These are phyloP conservation scores for Eurystomus gularis DNA, from an alignment of 2,113 vertebrate species.

Conservation along the genomic window DNA sequence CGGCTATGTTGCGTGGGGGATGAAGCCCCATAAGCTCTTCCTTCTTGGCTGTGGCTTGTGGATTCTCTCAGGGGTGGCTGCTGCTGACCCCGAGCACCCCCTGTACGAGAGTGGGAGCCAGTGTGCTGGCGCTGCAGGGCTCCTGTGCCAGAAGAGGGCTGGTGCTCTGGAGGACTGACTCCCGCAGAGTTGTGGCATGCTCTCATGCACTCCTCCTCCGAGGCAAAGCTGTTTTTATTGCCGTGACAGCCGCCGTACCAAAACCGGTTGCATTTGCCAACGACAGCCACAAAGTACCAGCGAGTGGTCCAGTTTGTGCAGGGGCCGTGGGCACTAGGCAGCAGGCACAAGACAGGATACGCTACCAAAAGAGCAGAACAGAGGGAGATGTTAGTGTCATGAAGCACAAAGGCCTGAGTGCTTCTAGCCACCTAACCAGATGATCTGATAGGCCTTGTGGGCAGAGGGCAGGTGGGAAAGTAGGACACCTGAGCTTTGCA, in stretches of 20 bases:
- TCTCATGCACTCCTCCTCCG: conserved; percentile 82
- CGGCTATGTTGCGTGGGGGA: not conserved
- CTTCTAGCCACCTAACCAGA: not conserved
- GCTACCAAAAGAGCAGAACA: conserved; percentile 66
- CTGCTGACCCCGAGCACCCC: not conserved
- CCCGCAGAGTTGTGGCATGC: conserved; percentile 55
- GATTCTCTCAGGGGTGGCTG: not conserved
- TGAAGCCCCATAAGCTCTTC: not conserved
- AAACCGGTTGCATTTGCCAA: conserved; percentile 87
- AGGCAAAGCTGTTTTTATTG: conserved; percentile 90
- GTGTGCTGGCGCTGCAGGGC: not conserved
- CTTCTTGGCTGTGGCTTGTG: not conserved
- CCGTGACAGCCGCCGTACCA: conserved; percentile 94
- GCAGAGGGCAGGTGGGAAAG: not conserved
- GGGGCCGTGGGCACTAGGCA: conserved; percentile 85
- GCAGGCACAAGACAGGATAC: conserved; percentile 81
- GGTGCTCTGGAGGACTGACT: not conserved
- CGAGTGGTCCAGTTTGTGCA: conserved; percentile 84
- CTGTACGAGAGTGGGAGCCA: not conserved
- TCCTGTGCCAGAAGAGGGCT: not conserved
- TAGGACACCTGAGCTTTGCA: not conserved
- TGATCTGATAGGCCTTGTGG: not conserved
- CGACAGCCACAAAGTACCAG: conserved; percentile 85
- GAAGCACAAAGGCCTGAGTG: not conserved
- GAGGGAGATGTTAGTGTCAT: not conserved